Evolutionary conservation across 2,888 invertebrate species (phyloP).

Genomic region (Anthophora plumipes): DNA sequence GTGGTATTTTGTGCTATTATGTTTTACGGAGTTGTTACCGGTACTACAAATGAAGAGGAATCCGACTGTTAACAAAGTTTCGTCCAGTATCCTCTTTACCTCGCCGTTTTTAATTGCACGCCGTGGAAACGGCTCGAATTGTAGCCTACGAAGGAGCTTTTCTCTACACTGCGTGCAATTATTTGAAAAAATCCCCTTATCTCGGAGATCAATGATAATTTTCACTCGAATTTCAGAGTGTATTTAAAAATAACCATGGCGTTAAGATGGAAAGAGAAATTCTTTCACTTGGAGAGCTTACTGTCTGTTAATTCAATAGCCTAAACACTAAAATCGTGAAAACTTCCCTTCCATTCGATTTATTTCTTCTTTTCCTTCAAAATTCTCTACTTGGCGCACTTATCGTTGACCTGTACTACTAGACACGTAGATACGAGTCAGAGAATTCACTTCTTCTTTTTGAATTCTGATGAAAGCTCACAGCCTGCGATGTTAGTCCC

Average conservation of each 20-base stretch:
- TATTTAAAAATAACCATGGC: neutral
- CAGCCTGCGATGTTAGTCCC: neutral
- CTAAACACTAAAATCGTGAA: no score
- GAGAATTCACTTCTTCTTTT: no score
- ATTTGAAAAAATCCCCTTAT: neutral
- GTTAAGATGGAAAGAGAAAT: no score
- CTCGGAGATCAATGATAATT: neutral
- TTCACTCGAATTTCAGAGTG: neutral
- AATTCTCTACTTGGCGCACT: no score
- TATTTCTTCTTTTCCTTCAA: no score
- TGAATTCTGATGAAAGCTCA: neutral
- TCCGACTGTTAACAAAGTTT: conserved; percentile 14
- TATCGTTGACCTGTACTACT: no score
- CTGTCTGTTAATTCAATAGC: no score
- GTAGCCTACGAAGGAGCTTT: neutral
- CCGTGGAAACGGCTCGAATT: no score
- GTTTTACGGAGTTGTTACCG: conserved; percentile 1
- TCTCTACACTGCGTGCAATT: neutral
- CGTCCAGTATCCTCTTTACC: neutral
- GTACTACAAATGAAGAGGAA: conserved; percentile 10
- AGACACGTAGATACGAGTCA: no score
- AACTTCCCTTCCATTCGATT: no score
- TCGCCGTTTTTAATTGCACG: conserved; percentile 5
- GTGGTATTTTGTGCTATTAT: conserved; percentile 17
- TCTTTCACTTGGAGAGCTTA: no score